Evolutionary conservation across 1,140 invertebrate species (phyloP).

Genomic region (Helicoverpa armigera): DNA sequence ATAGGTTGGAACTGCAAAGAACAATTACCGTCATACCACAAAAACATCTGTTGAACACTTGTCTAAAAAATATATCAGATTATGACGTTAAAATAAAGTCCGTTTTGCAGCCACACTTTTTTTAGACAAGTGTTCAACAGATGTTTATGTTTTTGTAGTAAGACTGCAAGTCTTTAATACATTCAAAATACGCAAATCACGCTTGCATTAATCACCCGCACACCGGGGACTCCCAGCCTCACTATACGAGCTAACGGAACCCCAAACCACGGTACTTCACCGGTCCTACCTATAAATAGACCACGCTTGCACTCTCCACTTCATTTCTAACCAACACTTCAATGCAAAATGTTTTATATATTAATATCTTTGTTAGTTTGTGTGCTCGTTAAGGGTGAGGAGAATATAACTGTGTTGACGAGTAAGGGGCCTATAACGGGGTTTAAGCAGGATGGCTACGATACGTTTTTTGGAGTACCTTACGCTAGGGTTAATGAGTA

Average conservation of each 20-base stretch:
- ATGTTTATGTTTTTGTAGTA: too few relatives aligned
- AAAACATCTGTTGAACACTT: too few relatives aligned
- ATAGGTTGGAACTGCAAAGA: too few relatives aligned
- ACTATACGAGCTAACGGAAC: not conserved
- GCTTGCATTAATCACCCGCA: not conserved
- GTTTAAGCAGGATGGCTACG: slow-evolving; percentile 27
- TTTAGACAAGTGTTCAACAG: too few relatives aligned
- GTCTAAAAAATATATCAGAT: too few relatives aligned
- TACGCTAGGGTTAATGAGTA: slow-evolving; percentile 56
- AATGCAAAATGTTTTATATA: slow-evolving; percentile 10
- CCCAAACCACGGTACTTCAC: not conserved
- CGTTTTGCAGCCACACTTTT: too few relatives aligned
- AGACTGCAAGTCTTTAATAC: not conserved
- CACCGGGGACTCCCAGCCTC: not conserved
- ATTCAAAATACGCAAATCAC: not conserved
- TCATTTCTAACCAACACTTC: not conserved
- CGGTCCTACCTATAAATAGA: not conserved
- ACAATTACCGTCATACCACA: too few relatives aligned
- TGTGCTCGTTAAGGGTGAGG: not conserved
- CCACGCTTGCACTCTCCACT: not conserved
- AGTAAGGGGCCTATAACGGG: slow-evolving; percentile 45
- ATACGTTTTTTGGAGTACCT: slow-evolving; percentile 53
- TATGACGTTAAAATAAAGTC: too few relatives aligned
- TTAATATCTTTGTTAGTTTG: not conserved
- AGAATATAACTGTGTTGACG: slow-evolving; percentile 40